These are phyloP conservation scores for Orientallactaga sibirica DNA, from an alignment of 2,797 vertebrate species.

Conservation along the genomic window DNA sequence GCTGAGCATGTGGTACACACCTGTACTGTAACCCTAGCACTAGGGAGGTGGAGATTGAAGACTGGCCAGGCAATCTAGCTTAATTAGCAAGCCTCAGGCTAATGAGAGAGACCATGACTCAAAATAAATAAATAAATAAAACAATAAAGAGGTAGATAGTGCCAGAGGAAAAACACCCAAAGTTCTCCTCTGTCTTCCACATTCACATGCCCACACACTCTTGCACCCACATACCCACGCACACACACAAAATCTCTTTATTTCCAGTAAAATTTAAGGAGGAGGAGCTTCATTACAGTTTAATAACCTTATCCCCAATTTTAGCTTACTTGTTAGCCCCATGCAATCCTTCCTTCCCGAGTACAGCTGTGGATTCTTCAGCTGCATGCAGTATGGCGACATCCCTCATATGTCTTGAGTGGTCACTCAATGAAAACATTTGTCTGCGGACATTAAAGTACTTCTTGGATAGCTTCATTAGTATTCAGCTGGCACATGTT, in stretches of 20 bases:
- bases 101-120: too few species aligned
- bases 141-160: too few species aligned
- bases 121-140: too few species aligned
- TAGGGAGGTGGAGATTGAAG: too few species aligned
- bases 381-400: neutral
- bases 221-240: too few species aligned
- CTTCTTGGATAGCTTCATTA: neutral
- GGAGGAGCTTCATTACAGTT: neutral
- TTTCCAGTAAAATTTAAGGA: conserved; percentile 19
- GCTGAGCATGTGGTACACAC: too few species aligned
- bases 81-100: too few species aligned
- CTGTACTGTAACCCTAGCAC: too few species aligned
- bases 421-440: neutral
- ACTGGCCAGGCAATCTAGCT: too few species aligned
- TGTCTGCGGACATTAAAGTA: neutral
- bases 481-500: neutral
- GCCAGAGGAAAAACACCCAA: too few species aligned
- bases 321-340: neutral
- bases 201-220: neutral
- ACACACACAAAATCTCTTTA: neutral
- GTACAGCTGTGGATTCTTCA: neutral
- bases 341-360: neutral
- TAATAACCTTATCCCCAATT: conserved; percentile 54
- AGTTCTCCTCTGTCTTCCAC: too few species aligned
- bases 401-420: neutral